Percentiles rank a stretch among this genome's conserved stretches.
phyloP scores from a whole-genome alignment of 2,113 vertebrate genomes.

The Alethe castanea region DNA sequence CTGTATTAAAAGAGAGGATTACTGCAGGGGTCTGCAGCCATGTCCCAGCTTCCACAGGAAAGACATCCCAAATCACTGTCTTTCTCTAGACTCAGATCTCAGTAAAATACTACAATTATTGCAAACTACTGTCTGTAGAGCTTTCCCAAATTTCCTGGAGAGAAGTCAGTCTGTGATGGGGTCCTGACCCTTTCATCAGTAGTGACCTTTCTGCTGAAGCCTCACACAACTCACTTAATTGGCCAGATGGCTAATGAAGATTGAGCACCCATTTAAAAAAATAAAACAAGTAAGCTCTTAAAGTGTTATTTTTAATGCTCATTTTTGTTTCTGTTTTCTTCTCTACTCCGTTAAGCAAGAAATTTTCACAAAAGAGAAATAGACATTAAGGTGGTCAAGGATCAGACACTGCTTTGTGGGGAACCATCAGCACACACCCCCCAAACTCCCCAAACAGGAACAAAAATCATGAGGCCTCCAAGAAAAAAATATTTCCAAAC shows the following conservation, averaged over 20 bases:
- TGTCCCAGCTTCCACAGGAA: not conserved
- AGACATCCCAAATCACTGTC: not conserved
- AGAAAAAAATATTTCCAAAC: not conserved
- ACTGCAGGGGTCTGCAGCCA: not conserved
- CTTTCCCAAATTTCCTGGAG: not conserved
- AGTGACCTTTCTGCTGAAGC: not conserved
- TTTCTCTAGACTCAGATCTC: not conserved
- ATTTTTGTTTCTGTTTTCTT: not conserved
- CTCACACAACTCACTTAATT: not conserved
- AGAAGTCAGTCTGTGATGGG: not conserved
- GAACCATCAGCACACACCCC: rapidly evolving
- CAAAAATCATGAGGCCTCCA: not conserved
- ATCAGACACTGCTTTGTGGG: not conserved
- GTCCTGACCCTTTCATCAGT: not conserved
- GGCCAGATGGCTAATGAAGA: not conserved
- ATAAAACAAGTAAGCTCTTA: not conserved
- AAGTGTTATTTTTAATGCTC: not conserved
- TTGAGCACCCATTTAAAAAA: not conserved
- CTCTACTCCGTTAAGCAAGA: not conserved
- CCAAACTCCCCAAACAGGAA: not conserved
- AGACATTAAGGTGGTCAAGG: not conserved
- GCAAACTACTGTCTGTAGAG: not conserved
- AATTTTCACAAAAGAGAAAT: not conserved
- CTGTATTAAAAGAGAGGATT: not conserved
- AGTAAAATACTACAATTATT: not conserved